phyloP scores from a whole-genome alignment of 2,797 vertebrate genomes.

The Hipposideros larvatus region DNA sequence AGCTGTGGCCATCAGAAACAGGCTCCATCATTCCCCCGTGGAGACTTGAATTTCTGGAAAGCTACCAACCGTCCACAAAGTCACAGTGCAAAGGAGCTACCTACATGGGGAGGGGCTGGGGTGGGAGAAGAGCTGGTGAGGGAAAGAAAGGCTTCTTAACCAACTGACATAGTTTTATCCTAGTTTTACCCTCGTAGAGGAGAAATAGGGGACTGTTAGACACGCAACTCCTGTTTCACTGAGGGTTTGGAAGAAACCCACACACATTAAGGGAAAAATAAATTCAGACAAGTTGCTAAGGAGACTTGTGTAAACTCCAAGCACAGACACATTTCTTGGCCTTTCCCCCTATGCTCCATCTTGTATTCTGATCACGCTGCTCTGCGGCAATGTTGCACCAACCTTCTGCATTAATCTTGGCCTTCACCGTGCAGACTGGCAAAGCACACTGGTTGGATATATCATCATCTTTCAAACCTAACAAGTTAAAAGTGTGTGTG shows the following conservation, averaged over 20 bases:
- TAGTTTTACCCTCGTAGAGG: conserved; percentile 72
- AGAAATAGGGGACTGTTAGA: conserved; percentile 55
- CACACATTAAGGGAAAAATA: conserved; percentile 75
- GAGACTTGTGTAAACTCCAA: conserved; percentile 89
- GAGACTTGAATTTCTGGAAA: conserved; percentile 85
- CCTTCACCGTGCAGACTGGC: conserved; percentile 92
- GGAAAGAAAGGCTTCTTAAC: not conserved
- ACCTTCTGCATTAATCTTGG: conserved; percentile 94
- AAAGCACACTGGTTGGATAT: conserved; percentile 89
- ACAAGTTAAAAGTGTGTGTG: conserved; percentile 86
- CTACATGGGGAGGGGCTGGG: not conserved
- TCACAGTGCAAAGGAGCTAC: conserved; percentile 79
- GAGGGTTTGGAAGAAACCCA: conserved; percentile 78
- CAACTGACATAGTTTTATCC: conserved; percentile 69
- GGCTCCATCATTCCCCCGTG: conserved; percentile 76
- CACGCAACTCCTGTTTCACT: conserved; percentile 77
- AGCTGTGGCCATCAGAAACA: conserved; percentile 80
- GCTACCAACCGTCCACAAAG: conserved; percentile 81
- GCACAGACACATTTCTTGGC: conserved; percentile 87
- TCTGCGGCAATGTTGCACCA: conserved; percentile 94
- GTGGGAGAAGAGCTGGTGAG: not conserved
- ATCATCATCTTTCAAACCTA: conserved; percentile 91
- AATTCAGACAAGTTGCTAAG: conserved; percentile 90
- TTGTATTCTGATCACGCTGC: conserved; percentile 95
- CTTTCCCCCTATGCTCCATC: conserved; percentile 91